These are phyloP conservation scores for Gymnorhina tibicen DNA, from an alignment of 2,113 vertebrate genomes.

Conservation along the genomic window DNA sequence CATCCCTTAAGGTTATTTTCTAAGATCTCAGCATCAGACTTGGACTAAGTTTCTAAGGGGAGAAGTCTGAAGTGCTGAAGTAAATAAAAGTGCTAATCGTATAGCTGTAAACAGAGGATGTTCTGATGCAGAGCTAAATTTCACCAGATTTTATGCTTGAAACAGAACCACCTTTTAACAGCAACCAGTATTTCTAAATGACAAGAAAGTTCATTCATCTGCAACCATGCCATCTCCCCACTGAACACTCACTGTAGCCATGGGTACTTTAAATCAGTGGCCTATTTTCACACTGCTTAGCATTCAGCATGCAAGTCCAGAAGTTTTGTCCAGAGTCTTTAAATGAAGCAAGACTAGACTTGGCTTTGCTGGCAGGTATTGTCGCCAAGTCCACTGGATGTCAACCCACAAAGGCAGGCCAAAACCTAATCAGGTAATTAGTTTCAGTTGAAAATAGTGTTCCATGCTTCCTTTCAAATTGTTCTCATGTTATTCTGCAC, in stretches of 20 bases:
- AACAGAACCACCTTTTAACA: neutral
- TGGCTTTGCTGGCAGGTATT: constrained; percentile 32
- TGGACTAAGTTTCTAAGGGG: neutral
- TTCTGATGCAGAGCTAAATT: neutral
- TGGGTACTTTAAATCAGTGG: constrained; percentile 51
- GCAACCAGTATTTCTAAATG: neutral
- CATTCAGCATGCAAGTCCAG: constrained; percentile 30
- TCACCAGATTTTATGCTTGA: neutral
- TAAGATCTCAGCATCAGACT: neutral
- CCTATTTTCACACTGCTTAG: constrained; percentile 53
- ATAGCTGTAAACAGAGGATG: neutral
- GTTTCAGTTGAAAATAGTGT: constrained; percentile 61
- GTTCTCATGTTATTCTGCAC: constrained; percentile 15
- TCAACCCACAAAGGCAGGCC: constrained; percentile 44
- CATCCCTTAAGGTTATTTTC: neutral
- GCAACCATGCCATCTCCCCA: neutral
- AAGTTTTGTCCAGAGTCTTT: constrained; percentile 41
- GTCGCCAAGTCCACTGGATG: constrained; percentile 62
- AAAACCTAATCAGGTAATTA: constrained; percentile 67
- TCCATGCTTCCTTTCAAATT: constrained; percentile 43
- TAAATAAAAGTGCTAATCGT: neutral
- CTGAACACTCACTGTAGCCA: neutral
- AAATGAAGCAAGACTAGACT: constrained; percentile 55
- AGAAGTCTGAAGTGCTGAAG: neutral
- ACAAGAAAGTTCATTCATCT: neutral